Base-by-base conservation (phyloP, 1,140 invertebrate genomes). In the Drosophila lowei region DNA sequence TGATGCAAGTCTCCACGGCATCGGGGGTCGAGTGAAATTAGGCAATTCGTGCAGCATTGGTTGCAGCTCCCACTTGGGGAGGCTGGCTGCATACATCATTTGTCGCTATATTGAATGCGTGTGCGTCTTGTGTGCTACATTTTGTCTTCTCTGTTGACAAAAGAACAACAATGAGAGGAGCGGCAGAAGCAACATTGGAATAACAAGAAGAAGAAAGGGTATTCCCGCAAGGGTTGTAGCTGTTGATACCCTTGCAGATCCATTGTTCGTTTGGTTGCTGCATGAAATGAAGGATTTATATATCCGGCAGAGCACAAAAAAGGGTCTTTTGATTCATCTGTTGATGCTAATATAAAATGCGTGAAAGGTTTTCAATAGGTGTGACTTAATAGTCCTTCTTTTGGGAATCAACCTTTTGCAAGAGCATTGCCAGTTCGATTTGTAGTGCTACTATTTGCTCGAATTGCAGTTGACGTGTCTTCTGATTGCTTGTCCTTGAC, bases 11-110 rank as follows among this genome's bases (percentile, higher is more conserved):
- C 62, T 52, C 65, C 38, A 34, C 46, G 53, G 68, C 49, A 70
- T 53, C 54, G 59, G 44, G 25, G 68, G 56, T 64, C 66, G 65
- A 86, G 52, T 63, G 49, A 72, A 78, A 76, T 75, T 81, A 77
- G 78, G 73, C 57, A 66, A 52, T 76, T 50, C 66, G 65, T 64
- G 66, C 63, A 62, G 38, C 60, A 72, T 48, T 34, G 23, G 23
- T 25, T 25, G 23, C 4, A 23, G 23, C 21, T 44, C 15, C 30
- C 41, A 30, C 9, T 16, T 15, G 18, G 46, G 28, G 46, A 63
- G 65, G 28, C 1, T 30, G 28, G 65, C 50, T 62, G 61, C 72
- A 75, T 47, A 44, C 61, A 71, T 68, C 59, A 63, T 64, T 68
- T 77, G 59, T 60, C 25, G 53, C 67, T 71, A 61, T 59, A 57